phyloP scores from a whole-genome alignment of 2,113 vertebrate genomes.

The Semnopithecus entellus region DNA sequence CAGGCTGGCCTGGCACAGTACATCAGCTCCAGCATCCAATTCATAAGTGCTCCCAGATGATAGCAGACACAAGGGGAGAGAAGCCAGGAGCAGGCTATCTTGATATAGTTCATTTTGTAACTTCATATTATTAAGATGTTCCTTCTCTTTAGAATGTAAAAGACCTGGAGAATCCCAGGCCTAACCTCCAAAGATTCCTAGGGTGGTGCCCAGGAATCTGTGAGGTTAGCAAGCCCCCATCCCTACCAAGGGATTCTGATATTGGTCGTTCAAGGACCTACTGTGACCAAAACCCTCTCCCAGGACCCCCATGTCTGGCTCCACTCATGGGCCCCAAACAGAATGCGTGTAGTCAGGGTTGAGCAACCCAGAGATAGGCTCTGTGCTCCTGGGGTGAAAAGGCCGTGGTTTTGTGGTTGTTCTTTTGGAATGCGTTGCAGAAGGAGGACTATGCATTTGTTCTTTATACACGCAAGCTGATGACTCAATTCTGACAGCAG shows the following conservation, averaged over 20 bases:
- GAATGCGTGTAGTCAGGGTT: not conserved
- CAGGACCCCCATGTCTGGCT: not conserved
- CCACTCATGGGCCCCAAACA: not conserved
- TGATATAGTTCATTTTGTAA: not conserved
- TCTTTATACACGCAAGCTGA: not conserved
- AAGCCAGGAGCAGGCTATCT: not conserved
- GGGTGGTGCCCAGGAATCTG: not conserved
- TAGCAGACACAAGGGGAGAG: not conserved
- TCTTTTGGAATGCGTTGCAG: conserved; percentile 50
- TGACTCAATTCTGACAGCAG: conserved; percentile 63
- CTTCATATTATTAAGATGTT: not conserved
- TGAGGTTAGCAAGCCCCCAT: not conserved
- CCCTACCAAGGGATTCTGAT: not conserved
- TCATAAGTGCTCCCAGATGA: not conserved
- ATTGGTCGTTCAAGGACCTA: rapidly evolving
- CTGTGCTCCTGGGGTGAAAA: conserved; percentile 46
- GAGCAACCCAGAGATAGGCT: not conserved
- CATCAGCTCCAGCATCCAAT: not conserved
- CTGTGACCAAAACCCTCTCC: not conserved
- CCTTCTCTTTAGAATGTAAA: not conserved
- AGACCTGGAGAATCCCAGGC: not conserved
- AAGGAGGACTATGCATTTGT: not conserved
- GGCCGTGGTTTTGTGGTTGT: not conserved
- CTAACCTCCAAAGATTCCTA: not conserved
- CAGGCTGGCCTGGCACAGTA: not conserved